Evolutionary conservation across 2,797 vertebrate species (phyloP).

Genomic region (Clarias laeviceps): DNA sequence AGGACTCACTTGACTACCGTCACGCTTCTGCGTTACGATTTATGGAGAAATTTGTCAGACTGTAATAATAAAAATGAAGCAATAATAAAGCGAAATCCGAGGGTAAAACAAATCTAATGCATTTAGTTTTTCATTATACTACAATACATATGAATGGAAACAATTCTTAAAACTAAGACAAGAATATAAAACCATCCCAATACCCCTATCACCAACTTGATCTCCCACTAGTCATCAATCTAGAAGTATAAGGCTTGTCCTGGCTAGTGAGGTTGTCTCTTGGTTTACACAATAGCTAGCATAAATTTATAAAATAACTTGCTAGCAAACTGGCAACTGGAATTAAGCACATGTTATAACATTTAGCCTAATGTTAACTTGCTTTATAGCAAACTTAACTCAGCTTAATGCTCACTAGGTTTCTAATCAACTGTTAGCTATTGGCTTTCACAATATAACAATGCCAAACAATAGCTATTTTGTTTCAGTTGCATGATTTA

Average conservation of each 20-base stretch:
- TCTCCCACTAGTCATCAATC: background rate
- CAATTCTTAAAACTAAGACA: background rate
- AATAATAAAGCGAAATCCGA: background rate
- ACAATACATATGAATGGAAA: background rate
- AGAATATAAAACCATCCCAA: background rate
- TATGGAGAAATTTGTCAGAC: background rate
- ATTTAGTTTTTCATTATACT: background rate
- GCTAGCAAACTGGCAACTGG: background rate
- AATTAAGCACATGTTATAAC: background rate
- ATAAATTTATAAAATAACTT: background rate
- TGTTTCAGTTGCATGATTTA: too few species aligned
- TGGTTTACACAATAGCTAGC: background rate
- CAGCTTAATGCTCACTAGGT: background rate
- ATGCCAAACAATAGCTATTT: background rate
- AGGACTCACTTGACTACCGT: conserved; percentile 31
- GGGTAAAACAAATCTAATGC: background rate
- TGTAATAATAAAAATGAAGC: background rate
- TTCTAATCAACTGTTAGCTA: background rate
- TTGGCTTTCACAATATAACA: background rate
- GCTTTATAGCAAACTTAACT: background rate
- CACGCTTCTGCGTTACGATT: conserved; percentile 36
- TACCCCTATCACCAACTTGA: background rate
- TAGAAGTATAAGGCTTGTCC: background rate
- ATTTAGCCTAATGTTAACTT: background rate
- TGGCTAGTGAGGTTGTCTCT: background rate